Evolutionary conservation across 2,888 invertebrate species (phyloP).

Genomic region (Agrochola lychnidis): DNA sequence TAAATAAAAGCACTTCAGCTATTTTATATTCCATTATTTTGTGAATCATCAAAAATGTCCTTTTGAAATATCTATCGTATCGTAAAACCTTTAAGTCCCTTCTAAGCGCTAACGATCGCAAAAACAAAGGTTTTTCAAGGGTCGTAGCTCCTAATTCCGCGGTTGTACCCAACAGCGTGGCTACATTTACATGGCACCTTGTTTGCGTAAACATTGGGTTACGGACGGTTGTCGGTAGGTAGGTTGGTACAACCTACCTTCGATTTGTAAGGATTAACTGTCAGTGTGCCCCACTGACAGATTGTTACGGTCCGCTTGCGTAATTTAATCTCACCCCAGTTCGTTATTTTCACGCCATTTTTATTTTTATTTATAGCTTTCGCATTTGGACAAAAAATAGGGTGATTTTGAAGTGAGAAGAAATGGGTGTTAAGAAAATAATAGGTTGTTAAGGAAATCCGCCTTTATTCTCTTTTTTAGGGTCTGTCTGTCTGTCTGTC

Average conservation of each 20-base stretch:
- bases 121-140: constrained; percentile 37
- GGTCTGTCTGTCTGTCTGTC: too few species aligned
- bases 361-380: constrained; percentile 11
- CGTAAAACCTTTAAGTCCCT: background rate
- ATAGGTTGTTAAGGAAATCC: background rate
- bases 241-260: constrained; percentile 18
- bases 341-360: constrained; percentile 33
- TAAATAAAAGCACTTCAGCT: background rate
- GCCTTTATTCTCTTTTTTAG: background rate
- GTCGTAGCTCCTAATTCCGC: constrained; percentile 32
- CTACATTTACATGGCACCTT: constrained; percentile 47
- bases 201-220: constrained; percentile 46
- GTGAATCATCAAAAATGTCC: background rate
- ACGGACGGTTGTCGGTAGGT: background rate
- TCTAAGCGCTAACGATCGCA: constrained; percentile 14
- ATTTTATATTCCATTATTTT: background rate
- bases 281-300: constrained; percentile 35
- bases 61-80: background rate
- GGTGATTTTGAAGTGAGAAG: constrained; percentile 1
- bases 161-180: constrained; percentile 38
- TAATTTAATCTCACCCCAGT: constrained; percentile 48
- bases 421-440: background rate
- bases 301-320: constrained; percentile 22
- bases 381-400: background rate
- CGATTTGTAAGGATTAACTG: constrained; percentile 51